Evolutionary conservation across 2,113 vertebrate genomes (phyloP), one percentile per base, ranked within the genome.

Genomic region (Edolisoma coerulescens): DNA sequence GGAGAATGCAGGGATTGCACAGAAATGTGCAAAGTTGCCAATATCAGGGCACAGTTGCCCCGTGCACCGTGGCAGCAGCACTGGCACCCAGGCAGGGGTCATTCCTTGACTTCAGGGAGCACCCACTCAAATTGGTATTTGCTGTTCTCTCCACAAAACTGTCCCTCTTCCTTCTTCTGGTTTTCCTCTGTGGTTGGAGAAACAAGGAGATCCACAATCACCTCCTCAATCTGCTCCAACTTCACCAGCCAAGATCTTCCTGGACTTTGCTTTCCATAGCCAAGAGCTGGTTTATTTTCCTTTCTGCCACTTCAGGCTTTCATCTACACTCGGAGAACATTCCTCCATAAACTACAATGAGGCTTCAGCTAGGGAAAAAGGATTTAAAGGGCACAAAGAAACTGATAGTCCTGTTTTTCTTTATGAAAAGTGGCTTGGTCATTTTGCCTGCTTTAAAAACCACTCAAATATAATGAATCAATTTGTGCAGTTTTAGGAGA

Each of bases 121-220:
- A 42, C 14, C 0, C 0, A 3, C 33, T 49, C 27, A 17, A 54
- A 32, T 0, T 3, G 6, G 26, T 2, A 19, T 63, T 33, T 39
- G 8, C 50, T 59, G 18, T 13, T 41, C n/a, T 75, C 32, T 16
- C 23, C 6, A 10, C 56, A 5, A 44, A 59, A 30, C 10, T 30
- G 7, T 8, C 15, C 44, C 22, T 37, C 24, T 54, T 56, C 45
- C 39, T 42, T 8, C n/a, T 19, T 24, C 14, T 3, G 16, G 14
- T 3, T 71, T 30, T 49, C 73, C 44, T 41, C 2, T 3, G 28
- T 17, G 18, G 2, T 2, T 53, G n/a, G 14, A 54, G 28, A 73
- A 64, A 60, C n/a, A 41, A 42, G 61, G 28, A 57, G 7, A 37
- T 16, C 28, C 35, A 8, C 0, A 4, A 8, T 49, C 63, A 47